Evolutionary conservation across 2,113 vertebrate genomes (phyloP), one percentile per base, ranked within the genome.

Genomic region (Pholis gunnellus): DNA sequence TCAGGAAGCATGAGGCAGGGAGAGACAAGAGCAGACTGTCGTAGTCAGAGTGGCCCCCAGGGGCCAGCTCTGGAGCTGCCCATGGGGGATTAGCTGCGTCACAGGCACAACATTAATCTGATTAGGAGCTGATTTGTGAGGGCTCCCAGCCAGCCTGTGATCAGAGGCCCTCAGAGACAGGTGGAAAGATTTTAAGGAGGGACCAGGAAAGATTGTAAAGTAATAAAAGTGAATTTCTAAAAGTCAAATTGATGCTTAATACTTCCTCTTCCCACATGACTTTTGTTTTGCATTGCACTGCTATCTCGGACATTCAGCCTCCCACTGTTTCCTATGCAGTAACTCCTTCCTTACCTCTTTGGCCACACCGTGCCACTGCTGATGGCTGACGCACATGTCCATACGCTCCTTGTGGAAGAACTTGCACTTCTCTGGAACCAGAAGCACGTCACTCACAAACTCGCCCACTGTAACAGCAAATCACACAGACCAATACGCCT

Each of bases 361-460:
- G 66, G 97, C 97, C 42, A 98, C 95, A 0, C 94, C 93, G 78
- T 98, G 96, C 98, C 98, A 99, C 89, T 97, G 97, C 93, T 97
- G 97, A 57, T 99, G 96, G 86, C 97, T 98, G 72, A 97, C 95
- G n/a, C 98, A 99, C 83, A 96, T 94, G 14, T 98, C 98, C 96
- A 96, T 96, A 42, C 83, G 90, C 90, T 99, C 97, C 91, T 98
- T 98, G 93, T 99, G 98, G 94, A 98, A 99, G 94, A 99, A 99
- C 60, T 95, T 95, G 95, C 98, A 99, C 76, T 97, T 97, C 90
- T 99, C 98, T 0, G 98, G 98, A 42, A 99, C 98, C 88, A 99
- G 95, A 3, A 99, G 96, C 17, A 99, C 97, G 5, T 99, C 97
- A 1, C 98, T 99, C 61, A 99, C 97, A 14, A 98, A 98, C 83